Evolutionary conservation across 2,888 invertebrate species (phyloP).

Genomic region (Fragum whitleyi): DNA sequence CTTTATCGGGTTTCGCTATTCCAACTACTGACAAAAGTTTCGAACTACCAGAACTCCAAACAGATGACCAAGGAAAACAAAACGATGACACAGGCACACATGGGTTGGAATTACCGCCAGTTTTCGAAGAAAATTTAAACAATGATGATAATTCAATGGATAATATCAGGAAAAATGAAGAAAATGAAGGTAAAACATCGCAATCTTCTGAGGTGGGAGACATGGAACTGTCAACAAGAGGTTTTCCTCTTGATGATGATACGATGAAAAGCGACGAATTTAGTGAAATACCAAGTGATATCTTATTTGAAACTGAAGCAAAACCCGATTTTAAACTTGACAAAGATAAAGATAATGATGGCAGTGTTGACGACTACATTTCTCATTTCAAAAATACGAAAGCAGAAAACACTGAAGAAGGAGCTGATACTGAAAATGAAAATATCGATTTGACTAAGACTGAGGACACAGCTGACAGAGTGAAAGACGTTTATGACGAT

Average conservation of each 20-base stretch:
- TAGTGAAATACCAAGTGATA: not conserved
- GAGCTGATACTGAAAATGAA: not conserved
- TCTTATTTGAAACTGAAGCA: not conserved
- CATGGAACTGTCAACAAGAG: not conserved
- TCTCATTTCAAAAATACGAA: not conserved
- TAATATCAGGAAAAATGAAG: not conserved
- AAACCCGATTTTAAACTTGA: not conserved
- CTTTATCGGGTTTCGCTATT: not conserved
- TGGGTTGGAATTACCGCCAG: not conserved
- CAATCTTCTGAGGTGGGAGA: not conserved
- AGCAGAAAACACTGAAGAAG: not conserved
- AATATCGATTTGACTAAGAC: not conserved
- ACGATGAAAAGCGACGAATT: not conserved
- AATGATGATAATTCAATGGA: not conserved
- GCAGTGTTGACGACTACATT: not conserved
- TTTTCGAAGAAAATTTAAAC: not conserved
- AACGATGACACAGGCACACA: not conserved
- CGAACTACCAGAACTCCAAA: not conserved
- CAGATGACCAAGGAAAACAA: too few species aligned
- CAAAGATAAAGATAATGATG: not conserved
- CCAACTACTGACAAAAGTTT: not conserved
- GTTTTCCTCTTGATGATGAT: not conserved
- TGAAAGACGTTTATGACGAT: not conserved
- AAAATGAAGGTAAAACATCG: not conserved
- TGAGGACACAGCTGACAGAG: not conserved